Evolutionary conservation across 2,113 vertebrate genomes (phyloP), one percentile per base, ranked within the genome.

Genomic region (Hucho hucho): DNA sequence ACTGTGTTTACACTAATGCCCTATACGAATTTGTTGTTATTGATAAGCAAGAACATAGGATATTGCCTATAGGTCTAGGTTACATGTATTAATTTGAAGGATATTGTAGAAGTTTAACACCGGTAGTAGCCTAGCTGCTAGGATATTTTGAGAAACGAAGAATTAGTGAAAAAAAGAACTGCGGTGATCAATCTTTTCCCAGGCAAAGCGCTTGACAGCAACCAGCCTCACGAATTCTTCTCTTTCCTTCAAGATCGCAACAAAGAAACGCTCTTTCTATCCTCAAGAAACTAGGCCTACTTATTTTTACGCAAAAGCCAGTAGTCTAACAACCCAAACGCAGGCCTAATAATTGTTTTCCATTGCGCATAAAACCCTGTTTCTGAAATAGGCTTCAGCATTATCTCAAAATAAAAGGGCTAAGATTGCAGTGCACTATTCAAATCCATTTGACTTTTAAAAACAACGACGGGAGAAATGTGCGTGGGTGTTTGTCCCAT

Each of bases 131-230:
- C 43, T 75, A 24, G 37, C 67, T 47, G 37, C 20, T 47, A 77
- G 82, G 86, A 84, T 89, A 88, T 92, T 93, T 87, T 91, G 85
- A 83, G 88, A 88, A 80, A 82, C 79, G 75, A 80, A 47, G 83
- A 37, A 37, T 37, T 74, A 85, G 70, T 86, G 84, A 86, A 82
- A 85, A 88, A 85, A 79, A 75, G 87, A 85, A 88, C 85, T 75
- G 85, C 73, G 87, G 90, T 92, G 82, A 99, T 99, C 97, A 99
- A 98, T 99, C 97, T 99, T 97, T 93, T 85, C 77, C 61, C 86
- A 88, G 85, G 87, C 93, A 94, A 93, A 94, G 82, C 88, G 93
- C 81, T 86, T 97, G 97, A 97, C 97, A 98, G 95, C 90, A 85
- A 74, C 91, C 77, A 86, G 89, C 86, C 92, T 87, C 73, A 92